phyloP scores from a whole-genome alignment of 1,140 invertebrate genomes.

The Mactra quadrangularis region DNA sequence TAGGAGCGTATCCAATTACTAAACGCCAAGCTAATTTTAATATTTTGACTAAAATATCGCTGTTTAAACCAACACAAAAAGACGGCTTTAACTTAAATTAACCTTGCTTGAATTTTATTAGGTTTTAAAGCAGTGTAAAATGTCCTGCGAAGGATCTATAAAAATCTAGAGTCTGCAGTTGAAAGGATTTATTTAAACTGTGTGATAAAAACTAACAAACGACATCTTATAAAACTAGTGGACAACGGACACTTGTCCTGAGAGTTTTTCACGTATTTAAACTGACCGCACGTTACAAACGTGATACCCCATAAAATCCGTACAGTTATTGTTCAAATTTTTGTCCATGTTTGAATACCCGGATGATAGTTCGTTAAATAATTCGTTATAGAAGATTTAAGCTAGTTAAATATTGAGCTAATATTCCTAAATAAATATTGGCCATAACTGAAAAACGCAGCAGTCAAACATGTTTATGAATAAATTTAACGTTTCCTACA shows the following conservation, averaged over 20 bases:
- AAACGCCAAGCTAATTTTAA: conserved; percentile 61
- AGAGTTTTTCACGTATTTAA: conserved; percentile 6
- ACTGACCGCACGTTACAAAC: conserved; percentile 27
- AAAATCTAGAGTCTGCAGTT: conserved; percentile 15
- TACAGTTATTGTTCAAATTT: conserved; percentile 19
- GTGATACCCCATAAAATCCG: conserved; percentile 26
- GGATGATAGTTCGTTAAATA: not conserved
- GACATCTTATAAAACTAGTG: conserved; percentile 23
- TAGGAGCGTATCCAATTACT: conserved; percentile 61
- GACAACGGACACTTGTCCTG: conserved; percentile 2
- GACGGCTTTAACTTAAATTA: conserved; percentile 48
- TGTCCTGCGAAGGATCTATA: conserved; percentile 35
- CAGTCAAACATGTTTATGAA: conserved; percentile 42
- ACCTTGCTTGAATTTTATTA: conserved; percentile 61
- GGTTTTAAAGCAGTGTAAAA: conserved; percentile 32
- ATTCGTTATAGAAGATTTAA: not conserved
- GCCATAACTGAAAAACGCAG: conserved; percentile 31
- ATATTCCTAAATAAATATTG: conserved; percentile 58
- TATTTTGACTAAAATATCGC: conserved; percentile 44
- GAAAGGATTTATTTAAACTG: conserved; percentile 2
- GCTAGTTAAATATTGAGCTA: conserved; percentile 47
- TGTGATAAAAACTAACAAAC: not conserved
- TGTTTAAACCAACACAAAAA: conserved; percentile 32
- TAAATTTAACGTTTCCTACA: conserved; percentile 15
- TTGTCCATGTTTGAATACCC: conserved; percentile 15